Evolutionary conservation across 2,888 invertebrate genomes (phyloP).

Genomic region (Oxyteleia sp.): DNA sequence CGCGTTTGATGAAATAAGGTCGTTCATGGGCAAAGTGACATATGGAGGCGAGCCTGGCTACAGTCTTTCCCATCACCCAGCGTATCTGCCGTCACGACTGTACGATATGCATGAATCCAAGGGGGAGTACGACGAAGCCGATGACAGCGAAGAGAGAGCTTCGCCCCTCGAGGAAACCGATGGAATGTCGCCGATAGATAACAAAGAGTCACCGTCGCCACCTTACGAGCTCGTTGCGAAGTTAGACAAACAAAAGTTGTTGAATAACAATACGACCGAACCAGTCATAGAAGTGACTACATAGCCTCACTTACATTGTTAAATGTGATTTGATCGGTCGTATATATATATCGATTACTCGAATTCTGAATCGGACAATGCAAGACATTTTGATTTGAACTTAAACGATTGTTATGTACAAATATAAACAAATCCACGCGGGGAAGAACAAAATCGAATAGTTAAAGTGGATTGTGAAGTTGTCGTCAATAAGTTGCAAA

Average conservation of each 20-base stretch:
- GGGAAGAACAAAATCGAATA: no score
- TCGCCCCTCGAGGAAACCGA: slow-evolving; percentile 83
- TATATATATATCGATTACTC: no score
- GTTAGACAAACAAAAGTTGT: slow-evolving; percentile 88
- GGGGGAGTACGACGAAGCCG: slow-evolving; percentile 88
- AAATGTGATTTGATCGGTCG: slow-evolving; percentile 19
- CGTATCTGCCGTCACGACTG: slow-evolving; percentile 87
- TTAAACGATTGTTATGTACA: no score
- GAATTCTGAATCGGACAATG: no score
- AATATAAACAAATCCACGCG: slow-evolving; percentile 19
- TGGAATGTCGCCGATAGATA: slow-evolving; percentile 79
- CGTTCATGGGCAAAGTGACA: slow-evolving; percentile 96
- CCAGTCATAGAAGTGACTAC: slow-evolving; percentile 89
- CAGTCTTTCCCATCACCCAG: slow-evolving; percentile 79
- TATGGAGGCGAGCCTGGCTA: slow-evolving; percentile 87
- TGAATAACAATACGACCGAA: slow-evolving; percentile 89
- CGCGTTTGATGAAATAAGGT: slow-evolving; percentile 95
- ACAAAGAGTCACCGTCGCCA: slow-evolving; percentile 81
- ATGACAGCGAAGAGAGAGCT: slow-evolving; percentile 81
- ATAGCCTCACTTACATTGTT: slow-evolving; percentile 85
- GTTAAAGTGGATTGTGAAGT: slow-evolving; percentile 3
- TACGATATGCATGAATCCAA: slow-evolving; percentile 87
- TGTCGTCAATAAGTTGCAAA: not conserved
- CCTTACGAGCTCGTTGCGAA: slow-evolving; percentile 81
- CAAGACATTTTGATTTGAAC: no score